Conservation (phyloP, 1,140 invertebrate genomes). For the Diachasmimorpha longicaudata region DNA sequence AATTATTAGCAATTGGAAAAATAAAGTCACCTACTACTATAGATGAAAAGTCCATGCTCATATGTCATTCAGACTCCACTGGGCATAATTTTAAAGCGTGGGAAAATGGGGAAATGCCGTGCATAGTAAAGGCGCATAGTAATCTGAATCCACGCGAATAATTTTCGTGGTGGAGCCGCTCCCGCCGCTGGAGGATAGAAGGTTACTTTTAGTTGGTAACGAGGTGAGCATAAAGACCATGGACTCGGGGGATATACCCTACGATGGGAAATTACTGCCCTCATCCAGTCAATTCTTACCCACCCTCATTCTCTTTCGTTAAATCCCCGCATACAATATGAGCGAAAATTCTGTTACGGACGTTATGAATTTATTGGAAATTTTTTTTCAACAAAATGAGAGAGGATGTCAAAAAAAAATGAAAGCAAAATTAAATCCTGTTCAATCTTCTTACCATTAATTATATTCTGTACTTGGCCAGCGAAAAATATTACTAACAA, state of each 20-base stretch:
- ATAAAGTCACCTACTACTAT: no score
- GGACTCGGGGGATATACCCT: background rate
- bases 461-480: background rate
- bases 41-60: no score
- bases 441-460: background rate
- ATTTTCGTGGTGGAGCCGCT: background rate
- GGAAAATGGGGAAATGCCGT: background rate
- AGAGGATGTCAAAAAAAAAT: background rate
- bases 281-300: background rate
- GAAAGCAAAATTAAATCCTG: background rate
- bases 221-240: background rate
- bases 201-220: slow-evolving; percentile 2
- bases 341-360: background rate
- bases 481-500: background rate
- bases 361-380: background rate
- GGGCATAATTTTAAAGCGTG: background rate
- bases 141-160: background rate
- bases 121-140: background rate
- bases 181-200: background rate
- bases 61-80: background rate
- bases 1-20: no score
- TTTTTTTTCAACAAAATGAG: background rate
- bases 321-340: background rate
- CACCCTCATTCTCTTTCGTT: background rate
- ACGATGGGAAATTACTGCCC: background rate